These are phyloP conservation scores for Clostera curtula DNA, from an alignment of 2,888 invertebrate genomes.

Conservation along the genomic window DNA sequence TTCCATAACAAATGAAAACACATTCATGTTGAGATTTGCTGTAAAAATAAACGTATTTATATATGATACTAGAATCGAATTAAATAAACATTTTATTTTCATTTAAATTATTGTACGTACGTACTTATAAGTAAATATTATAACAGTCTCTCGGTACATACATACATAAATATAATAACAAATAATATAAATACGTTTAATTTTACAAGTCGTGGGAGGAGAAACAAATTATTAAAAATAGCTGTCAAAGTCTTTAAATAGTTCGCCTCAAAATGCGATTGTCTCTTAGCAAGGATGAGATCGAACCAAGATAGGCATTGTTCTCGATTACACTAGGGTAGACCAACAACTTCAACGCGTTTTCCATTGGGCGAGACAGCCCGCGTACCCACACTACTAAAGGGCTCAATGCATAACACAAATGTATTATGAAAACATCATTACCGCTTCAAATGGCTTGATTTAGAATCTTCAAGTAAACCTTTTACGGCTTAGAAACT, in stretches of 20 bases:
- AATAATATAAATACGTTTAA: slow-evolving; percentile 45
- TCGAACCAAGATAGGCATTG: slow-evolving; percentile 42
- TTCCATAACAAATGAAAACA: slow-evolving; percentile 25
- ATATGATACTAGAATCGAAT: slow-evolving; percentile 52
- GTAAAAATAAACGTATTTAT: slow-evolving; percentile 49
- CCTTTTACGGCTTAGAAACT: too few species aligned
- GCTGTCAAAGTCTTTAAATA: slow-evolving; percentile 56
- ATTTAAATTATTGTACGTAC: slow-evolving; percentile 61
- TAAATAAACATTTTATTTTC: slow-evolving; percentile 60
- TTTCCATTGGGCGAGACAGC: too few species aligned
- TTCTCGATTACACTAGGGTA: too few species aligned
- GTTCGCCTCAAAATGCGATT: slow-evolving; percentile 33
- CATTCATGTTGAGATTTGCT: slow-evolving; percentile 23
- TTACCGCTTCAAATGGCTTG: too few species aligned
- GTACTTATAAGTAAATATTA: slow-evolving; percentile 69
- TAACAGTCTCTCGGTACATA: slow-evolving; percentile 74
- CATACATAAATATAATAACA: slow-evolving; percentile 69
- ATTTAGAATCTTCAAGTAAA: too few species aligned
- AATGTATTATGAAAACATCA: too few species aligned
- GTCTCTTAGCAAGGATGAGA: slow-evolving; percentile 43
- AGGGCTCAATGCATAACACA: too few species aligned
- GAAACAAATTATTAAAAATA: slow-evolving; percentile 29
- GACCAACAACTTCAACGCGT: too few species aligned
- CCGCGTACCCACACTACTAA: too few species aligned
- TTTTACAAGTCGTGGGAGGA: slow-evolving; percentile 23